phyloP scores from a whole-genome alignment of 2,888 invertebrate genomes.

The Megalurothrips usitatus region DNA sequence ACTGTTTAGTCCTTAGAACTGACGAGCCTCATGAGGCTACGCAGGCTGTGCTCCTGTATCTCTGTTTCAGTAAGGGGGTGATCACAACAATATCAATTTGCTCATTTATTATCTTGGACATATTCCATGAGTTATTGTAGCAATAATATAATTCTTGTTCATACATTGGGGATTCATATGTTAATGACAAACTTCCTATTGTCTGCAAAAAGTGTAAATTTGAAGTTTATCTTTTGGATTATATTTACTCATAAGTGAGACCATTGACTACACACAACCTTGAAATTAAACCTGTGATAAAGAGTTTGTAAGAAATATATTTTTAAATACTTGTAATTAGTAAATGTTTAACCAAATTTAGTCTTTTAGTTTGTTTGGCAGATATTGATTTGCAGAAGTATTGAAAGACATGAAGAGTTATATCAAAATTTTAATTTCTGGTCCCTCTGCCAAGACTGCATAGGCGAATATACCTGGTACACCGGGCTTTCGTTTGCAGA shows the following conservation, averaged over 20 bases:
- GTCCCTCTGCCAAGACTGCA: conserved; percentile 12
- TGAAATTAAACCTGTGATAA: conserved; percentile 26
- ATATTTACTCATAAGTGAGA: conserved; percentile 11
- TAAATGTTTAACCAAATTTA: conserved; percentile 24
- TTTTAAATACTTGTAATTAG: conserved; percentile 23
- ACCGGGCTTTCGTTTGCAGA: neutral
- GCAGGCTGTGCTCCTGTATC: conserved; percentile 22
- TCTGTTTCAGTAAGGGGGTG: neutral
- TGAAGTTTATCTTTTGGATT: conserved; percentile 1
- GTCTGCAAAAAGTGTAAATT: neutral
- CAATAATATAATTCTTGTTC: neutral
- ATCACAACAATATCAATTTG: conserved; percentile 14
- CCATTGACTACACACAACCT: conserved; percentile 9
- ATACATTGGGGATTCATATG: neutral
- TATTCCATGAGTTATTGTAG: conserved; percentile 7
- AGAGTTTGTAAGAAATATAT: conserved; percentile 23
- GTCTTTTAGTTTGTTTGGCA: neutral
- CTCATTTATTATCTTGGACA: conserved; percentile 7
- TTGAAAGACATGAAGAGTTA: neutral
- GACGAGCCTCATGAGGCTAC: conserved; percentile 2
- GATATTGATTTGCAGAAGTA: conserved; percentile 13
- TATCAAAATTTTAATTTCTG: neutral
- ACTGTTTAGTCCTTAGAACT: conserved; percentile 17
- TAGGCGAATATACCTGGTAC: neutral
- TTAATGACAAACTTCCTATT: neutral